phyloP scores from a whole-genome alignment of 2,888 invertebrate genomes.

The Eupithecia subfuscata region DNA sequence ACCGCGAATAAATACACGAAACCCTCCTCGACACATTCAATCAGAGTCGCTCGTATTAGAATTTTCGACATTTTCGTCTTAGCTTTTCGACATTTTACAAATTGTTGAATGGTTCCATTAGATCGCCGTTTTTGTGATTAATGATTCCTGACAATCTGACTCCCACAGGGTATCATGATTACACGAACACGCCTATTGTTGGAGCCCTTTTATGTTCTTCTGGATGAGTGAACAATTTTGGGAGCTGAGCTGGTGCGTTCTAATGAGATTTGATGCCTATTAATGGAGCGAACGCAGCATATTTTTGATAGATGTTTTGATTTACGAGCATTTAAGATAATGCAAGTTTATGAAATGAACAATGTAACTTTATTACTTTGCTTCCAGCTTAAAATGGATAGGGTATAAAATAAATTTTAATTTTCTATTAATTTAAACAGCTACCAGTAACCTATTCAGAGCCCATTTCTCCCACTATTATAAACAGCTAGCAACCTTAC shows the following conservation, averaged over 20 bases:
- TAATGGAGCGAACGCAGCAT: not conserved
- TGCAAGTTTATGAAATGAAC: not conserved
- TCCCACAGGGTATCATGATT: constrained; percentile 38
- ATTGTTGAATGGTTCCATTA: constrained; percentile 43
- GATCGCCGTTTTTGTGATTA: constrained; percentile 57
- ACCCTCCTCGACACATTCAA: constrained; percentile 30
- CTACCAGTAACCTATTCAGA: not conserved
- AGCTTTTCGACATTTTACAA: constrained; percentile 30
- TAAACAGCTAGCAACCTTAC: too few relatives aligned
- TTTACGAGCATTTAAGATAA: not conserved
- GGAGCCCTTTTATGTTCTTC: constrained; percentile 21
- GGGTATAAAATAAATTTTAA: not conserved
- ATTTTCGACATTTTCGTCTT: constrained; percentile 30
- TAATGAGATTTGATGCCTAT: constrained; percentile 4
- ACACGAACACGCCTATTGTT: constrained; percentile 20
- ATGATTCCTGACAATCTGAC: constrained; percentile 45
- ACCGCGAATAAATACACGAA: constrained; percentile 22
- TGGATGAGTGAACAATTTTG: constrained; percentile 19
- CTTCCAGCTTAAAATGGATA: not conserved
- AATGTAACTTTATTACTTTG: not conserved
- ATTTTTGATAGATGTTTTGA: not conserved
- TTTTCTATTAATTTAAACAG: not conserved
- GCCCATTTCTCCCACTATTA: too few relatives aligned
- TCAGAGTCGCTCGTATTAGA: constrained; percentile 26
- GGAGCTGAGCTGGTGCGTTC: constrained; percentile 1